phyloP scores from a whole-genome alignment of 2,888 invertebrate species.

The Polydrusus cervinus region DNA sequence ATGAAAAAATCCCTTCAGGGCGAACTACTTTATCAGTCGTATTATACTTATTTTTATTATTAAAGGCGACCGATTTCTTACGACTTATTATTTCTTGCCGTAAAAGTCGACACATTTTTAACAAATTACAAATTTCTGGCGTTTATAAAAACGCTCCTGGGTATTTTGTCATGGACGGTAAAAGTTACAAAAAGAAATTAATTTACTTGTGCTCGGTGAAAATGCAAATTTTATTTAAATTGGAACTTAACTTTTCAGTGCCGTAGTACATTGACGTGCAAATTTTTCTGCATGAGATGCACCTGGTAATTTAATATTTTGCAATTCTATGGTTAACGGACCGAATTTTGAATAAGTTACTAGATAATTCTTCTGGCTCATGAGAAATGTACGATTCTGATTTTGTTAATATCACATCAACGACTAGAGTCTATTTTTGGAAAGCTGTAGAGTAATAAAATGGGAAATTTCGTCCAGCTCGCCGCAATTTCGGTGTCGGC shows the following conservation, averaged over 20 bases:
- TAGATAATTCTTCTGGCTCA: too few relatives aligned
- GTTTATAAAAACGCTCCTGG: conserved; percentile 19
- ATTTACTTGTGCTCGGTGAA: conserved; percentile 21
- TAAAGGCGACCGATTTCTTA: neutral
- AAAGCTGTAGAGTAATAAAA: too few relatives aligned
- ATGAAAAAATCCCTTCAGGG: too few relatives aligned
- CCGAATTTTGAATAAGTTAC: too few relatives aligned
- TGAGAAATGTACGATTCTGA: too few relatives aligned
- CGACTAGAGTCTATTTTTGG: too few relatives aligned
- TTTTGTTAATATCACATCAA: too few relatives aligned
- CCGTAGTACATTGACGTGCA: neutral
- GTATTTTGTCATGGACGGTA: conserved; percentile 16
- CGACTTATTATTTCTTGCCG: conserved; percentile 5
- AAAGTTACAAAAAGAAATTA: conserved; percentile 26
- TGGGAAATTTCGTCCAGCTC: too few relatives aligned
- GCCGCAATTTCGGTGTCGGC: too few relatives aligned
- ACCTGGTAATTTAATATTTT: neutral
- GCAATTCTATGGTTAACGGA: neutral
- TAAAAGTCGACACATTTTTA: conserved; percentile 10
- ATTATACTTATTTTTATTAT: conserved; percentile 2
- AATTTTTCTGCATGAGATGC: neutral
- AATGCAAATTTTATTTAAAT: conserved; percentile 44
- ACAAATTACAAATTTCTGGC: conserved; percentile 26
- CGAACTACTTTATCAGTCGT: neutral
- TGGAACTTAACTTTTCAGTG: conserved; percentile 3